Evolutionary conservation across 2,113 vertebrate genomes (phyloP), one percentile per base, ranked within the genome.

Genomic region (Labeo catla): DNA sequence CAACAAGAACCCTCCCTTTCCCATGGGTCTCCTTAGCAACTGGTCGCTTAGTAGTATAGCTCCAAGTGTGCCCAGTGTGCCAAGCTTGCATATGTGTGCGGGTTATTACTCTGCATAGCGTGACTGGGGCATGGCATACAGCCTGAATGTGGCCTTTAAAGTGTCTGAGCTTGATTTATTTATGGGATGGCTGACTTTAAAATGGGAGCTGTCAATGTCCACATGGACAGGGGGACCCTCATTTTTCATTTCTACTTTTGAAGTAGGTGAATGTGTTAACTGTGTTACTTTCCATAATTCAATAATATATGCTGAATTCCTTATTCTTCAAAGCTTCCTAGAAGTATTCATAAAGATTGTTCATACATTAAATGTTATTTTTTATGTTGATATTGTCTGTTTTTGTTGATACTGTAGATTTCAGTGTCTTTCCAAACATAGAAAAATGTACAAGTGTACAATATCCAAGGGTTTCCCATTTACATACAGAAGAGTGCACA

Each of bases 21-120:
- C 94, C 94, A 93, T 93, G 94, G 94, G 94, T 95, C 95, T 95
- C 94, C 95, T 95, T 95, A 95, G 95, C 94, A 95, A 95, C 95
- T 94, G 93, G 94, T 95, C 94, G 94, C 93, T 94, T 95, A 94
- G 95, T 94, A 95, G 94, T 93, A 93, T 90, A 83, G 92, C 94
- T 95, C 93, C 93, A 92, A 95, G 93, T 89, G 91, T 95, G 93
- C 94, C 94, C 94, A 89, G 91, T 92, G 93, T 95, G 93, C 93
- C 94, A 94, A 91, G 84, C 61, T 49, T 84, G 52, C 2, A 39
- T 39, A 76, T 87, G 90, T 78, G 84, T 93, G 90, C 88, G 89
- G 65, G 88, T 76, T 85, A 81, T 45, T 81, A 77, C 80, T 84
- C 57, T 82, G 39, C 59, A 45, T 72, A 79, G 84, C 76, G 74